Conservation (phyloP, 2,888 invertebrate genomes). For the Chalcosyrphus nemorum region DNA sequence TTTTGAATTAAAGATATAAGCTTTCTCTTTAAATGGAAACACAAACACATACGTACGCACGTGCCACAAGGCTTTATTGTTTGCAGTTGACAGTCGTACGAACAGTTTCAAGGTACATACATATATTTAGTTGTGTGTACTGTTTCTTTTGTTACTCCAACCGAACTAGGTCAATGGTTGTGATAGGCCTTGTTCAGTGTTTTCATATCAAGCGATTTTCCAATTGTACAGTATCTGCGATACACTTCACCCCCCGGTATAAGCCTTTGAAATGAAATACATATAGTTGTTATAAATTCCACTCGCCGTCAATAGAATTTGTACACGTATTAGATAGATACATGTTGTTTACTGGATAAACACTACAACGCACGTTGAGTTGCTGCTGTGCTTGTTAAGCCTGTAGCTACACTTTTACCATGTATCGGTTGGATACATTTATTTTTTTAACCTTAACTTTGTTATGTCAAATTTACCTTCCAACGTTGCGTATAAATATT, state of each 20-base stretch:
- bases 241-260: neutral
- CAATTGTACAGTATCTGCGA: neutral
- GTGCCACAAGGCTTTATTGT: neutral
- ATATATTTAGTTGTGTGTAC: neutral
- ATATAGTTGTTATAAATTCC: neutral
- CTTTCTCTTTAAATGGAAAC: neutral
- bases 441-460: constrained; percentile 9
- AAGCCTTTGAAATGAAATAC: constrained; percentile 8
- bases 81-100: neutral
- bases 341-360: constrained; percentile 1
- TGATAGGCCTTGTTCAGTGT: constrained; percentile 16
- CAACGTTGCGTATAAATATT: neutral
- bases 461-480: neutral
- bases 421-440: neutral
- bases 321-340: neutral
- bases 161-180: constrained; percentile 26
- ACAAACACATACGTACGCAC: neutral
- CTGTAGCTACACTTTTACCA: neutral
- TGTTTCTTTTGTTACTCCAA: neutral
- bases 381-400: too few species aligned
- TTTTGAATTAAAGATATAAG: neutral
- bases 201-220: neutral
- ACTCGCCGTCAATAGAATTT: neutral
- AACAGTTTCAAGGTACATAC: neutral
- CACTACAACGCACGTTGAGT: neutral